These are phyloP conservation scores for Phyllostomus discolor DNA, from an alignment of 2,113 vertebrate genomes.

Conservation along the genomic window DNA sequence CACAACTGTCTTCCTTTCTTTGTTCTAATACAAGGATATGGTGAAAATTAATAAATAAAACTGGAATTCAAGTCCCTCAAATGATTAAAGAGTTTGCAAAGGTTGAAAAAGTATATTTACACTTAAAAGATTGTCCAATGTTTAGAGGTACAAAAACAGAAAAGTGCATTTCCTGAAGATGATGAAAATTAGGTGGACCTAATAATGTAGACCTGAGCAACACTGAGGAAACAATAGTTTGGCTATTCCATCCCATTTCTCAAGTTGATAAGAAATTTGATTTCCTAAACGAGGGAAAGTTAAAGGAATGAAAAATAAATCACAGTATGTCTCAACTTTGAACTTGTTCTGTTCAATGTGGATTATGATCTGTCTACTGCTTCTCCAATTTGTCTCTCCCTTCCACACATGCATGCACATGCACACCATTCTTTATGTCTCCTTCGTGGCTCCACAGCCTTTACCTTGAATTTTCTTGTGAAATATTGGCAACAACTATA, in stretches of 20 bases:
- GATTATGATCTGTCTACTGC: background rate
- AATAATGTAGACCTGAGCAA: background rate
- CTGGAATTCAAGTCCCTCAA: background rate
- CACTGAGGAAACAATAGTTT: background rate
- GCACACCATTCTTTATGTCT: background rate
- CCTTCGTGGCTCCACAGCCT: background rate
- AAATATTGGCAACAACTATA: background rate
- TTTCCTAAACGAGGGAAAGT: background rate
- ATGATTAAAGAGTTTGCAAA: background rate
- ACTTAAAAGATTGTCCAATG: background rate
- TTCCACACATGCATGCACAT: fast-evolving
- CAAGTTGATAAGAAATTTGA: background rate
- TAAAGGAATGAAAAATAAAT: background rate
- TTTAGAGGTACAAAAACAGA: background rate
- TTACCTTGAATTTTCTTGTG: background rate
- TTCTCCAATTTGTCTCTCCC: background rate
- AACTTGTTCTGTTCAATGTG: background rate
- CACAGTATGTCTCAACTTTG: background rate
- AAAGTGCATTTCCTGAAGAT: background rate
- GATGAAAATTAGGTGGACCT: background rate
- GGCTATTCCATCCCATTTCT: background rate
- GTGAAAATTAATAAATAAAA: background rate
- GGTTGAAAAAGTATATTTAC: background rate
- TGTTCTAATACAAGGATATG: background rate
- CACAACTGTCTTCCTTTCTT: background rate